Conservation (phyloP, 2,888 invertebrate species). For the Diploptera punctata region DNA sequence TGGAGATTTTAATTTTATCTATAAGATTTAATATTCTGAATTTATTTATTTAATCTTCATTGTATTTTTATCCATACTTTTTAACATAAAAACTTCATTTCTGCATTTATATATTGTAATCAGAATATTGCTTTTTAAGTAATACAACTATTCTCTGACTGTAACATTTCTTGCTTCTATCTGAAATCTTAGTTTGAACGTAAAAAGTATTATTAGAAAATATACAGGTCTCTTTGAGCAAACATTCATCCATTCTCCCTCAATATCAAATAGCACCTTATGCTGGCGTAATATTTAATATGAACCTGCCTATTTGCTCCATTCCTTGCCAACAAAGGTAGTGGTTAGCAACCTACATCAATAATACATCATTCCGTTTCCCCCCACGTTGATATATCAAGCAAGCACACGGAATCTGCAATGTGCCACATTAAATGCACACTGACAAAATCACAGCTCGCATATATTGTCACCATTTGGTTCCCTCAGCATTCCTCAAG, state of each 20-base stretch:
- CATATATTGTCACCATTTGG: too few relatives aligned
- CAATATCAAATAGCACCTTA: slow-evolving; percentile 25
- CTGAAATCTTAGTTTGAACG: too few relatives aligned
- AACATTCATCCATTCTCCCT: background rate
- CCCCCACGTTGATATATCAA: background rate
- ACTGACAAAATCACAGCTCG: background rate
- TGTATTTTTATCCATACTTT: too few relatives aligned
- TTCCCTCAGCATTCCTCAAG: too few relatives aligned
- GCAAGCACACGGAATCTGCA: slow-evolving; percentile 1
- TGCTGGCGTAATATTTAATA: slow-evolving; percentile 26
- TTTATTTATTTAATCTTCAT: too few relatives aligned
- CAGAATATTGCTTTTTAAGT: too few relatives aligned
- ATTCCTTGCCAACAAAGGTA: slow-evolving; percentile 27
- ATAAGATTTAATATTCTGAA: too few relatives aligned
- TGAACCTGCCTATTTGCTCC: slow-evolving; percentile 25
- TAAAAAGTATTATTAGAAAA: background rate
- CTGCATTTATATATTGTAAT: too few relatives aligned
- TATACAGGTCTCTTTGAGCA: background rate
- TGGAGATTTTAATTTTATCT: too few relatives aligned
- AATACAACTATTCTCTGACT: too few relatives aligned
- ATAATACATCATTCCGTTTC: slow-evolving; percentile 31
- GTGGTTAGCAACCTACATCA: slow-evolving; percentile 27
- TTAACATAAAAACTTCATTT: too few relatives aligned
- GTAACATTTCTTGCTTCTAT: too few relatives aligned
- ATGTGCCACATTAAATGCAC: slow-evolving; percentile 17